Conservation (phyloP, 2,113 vertebrate species). For the Channa argus region DNA sequence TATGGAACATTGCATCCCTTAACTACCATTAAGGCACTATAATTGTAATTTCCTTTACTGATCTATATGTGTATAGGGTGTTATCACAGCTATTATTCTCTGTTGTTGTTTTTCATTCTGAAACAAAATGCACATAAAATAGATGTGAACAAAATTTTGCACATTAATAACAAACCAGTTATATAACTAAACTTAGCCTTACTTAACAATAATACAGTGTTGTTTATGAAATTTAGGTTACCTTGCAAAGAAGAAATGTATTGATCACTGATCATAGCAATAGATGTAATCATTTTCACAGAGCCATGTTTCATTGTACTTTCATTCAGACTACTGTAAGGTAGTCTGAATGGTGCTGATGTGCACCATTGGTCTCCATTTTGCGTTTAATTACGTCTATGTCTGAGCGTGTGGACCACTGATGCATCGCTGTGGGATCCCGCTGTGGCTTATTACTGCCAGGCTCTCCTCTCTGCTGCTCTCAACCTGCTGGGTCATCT, state of each 20-base stretch:
- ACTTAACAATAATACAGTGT: too few species aligned
- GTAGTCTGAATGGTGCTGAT: conserved; percentile 23
- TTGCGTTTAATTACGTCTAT: conserved; percentile 69
- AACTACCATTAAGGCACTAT: too few species aligned
- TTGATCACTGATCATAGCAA: conserved; percentile 18
- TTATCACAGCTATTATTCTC: too few species aligned
- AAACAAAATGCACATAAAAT: too few species aligned
- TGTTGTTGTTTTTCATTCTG: too few species aligned
- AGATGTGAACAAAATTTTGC: too few species aligned
- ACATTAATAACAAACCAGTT: too few species aligned
- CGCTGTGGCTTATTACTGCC: conserved; percentile 77
- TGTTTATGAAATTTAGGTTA: background rate
- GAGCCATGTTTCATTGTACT: conserved; percentile 19
- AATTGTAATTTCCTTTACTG: too few species aligned
- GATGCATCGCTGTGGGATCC: conserved; percentile 67
- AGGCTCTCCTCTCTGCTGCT: conserved; percentile 63
- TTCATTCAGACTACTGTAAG: conserved; percentile 31
- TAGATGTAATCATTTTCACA: conserved; percentile 7
- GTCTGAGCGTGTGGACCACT: conserved; percentile 51
- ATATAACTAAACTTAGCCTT: too few species aligned
- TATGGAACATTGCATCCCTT: too few species aligned
- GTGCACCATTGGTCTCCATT: conserved; percentile 46
- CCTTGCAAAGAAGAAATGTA: background rate
- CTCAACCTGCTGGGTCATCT: conserved; percentile 74
- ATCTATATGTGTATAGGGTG: too few species aligned